Base-by-base conservation (phyloP, 2,888 invertebrate genomes). In the Lingula anatina region DNA sequence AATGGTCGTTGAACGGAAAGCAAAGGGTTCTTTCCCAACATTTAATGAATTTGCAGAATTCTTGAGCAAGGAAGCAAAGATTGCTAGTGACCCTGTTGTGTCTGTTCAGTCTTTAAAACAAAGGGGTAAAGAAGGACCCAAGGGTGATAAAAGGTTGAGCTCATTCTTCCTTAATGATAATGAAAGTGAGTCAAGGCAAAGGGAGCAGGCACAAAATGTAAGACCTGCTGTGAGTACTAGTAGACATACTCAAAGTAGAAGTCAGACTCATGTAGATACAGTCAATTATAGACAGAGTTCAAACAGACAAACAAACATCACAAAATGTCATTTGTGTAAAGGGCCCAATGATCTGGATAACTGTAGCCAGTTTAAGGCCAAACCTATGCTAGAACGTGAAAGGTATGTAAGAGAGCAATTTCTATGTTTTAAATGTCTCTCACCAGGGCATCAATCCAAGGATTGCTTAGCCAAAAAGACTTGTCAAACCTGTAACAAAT, bases 11-110 rank as follows among this genome's bases (percentile, higher is more conserved):
- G 20, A 47, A n/a, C 18, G 24, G 24, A 49, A 44, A 35, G 48
- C 53, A 39, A n/a, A 31, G 9, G n/a, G n/a, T n/a, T n/a, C n/a
- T n/a, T 57, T 44, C 41, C 56, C 55, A 5, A 25, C 46, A 1
- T 59, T 57, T 37, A 31, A 46, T 18, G 35, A 44, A 18, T 58
- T 58, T 47, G 43, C 49, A 9, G 9, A 27, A 1, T 56, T 57
- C 24, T 18, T 59, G 3, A 21, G 15, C 1, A 50, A 50, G 9
- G 54, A 59, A 39, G 59, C 59, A 2, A 50, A 50, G 27, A 50
- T 57, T 25, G 56, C 54, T 2, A 56, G 55, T 39, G 46, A 59
- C 43, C 59, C 55, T 2, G 44, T 57, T 5, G 50, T 53, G 7
- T 52, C 54, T 24, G 35, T 55, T 5, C 28, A 18, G 9, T n/a